Base-by-base conservation (phyloP, 2,797 vertebrate genomes). In the Carapus acus region DNA sequence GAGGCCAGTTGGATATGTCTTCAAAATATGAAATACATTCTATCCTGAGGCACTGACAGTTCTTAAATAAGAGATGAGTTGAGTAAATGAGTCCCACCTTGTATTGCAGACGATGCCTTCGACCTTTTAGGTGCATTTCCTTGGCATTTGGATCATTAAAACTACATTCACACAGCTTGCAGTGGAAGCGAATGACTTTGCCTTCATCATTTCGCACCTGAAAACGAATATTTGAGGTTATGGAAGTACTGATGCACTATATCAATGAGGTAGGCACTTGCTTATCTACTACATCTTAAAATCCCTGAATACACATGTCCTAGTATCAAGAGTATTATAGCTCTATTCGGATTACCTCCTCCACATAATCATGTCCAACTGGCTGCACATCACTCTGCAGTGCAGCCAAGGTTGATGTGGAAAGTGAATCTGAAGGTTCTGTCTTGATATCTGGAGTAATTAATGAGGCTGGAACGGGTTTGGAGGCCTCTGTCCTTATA, bases 131-230 rank as follows among this genome's bases (percentile, higher is more conserved):
- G 64, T 99, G 95, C 96, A 99, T 98, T 74, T 98, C 96, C 76
- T 99, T 97, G 22, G 95, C 96, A 51, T 99, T 99, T 4, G 96
- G 96, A 77, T 98, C 96, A 60, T 99, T 99, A 77, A 98, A 98
- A 63, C 95, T 98, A 79, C 95, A 98, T 80, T 97, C 95, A 37
- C 96, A 99, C 23, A 99, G 88, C 73, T 99, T 99, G 81, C 95
- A 99, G 54, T 98, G 94, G 80, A 97, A 98, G 24, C 95, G 90
- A 61, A 98, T 98, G 55, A 98, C 95, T 82, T 96, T 97, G 42
- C 95, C 94, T 87, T 98, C 95, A 85, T 98, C 96, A 7, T 98
- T 98, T 60, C 95, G 87, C 57, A 98, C 96, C 96, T 98, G 33
- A 43, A 71, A 54, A 62, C 4, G 3, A 55, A 41, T 43, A 17